These are phyloP conservation scores for Lucinisca nassula DNA, from an alignment of 2,888 invertebrate genomes.

Conservation along the genomic window DNA sequence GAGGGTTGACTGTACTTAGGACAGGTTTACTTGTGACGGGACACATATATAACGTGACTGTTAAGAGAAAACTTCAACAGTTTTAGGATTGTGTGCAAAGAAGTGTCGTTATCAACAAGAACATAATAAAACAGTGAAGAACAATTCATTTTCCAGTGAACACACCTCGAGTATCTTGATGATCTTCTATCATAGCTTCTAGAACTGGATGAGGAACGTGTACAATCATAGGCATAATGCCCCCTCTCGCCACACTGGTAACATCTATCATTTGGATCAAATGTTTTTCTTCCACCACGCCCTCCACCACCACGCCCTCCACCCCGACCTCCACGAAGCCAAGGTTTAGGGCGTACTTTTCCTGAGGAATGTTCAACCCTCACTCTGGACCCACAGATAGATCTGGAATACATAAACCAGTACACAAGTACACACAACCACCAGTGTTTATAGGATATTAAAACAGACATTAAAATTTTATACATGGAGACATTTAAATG, in stretches of 20 bases:
- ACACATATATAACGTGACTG: too few species aligned
- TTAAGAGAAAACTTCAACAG: too few species aligned
- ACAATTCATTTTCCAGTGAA: too few species aligned
- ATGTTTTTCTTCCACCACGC: constrained; percentile 89
- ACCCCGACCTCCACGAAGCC: constrained; percentile 81
- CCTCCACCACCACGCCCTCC: constrained; percentile 78
- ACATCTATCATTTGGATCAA: constrained; percentile 97
- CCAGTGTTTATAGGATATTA: too few species aligned
- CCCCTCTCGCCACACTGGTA: constrained; percentile 98
- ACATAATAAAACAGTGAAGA: too few species aligned
- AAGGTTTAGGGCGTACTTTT: constrained; percentile 89
- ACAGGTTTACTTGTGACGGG: too few species aligned
- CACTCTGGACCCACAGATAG: constrained; percentile 95
- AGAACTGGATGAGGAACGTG: not conserved
- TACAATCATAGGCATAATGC: constrained; percentile 97
- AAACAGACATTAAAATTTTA: too few species aligned
- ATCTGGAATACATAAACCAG: constrained; percentile 79
- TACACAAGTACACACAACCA: too few species aligned
- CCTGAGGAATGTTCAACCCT: constrained; percentile 98
- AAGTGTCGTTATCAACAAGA: too few species aligned
- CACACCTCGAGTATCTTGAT: constrained; percentile 38
- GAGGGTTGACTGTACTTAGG: too few species aligned
- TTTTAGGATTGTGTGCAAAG: too few species aligned
- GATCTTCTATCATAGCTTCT: not conserved
- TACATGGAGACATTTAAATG: too few species aligned